Conservation (phyloP, 2,113 vertebrate species). For the Saiga tatarica region DNA sequence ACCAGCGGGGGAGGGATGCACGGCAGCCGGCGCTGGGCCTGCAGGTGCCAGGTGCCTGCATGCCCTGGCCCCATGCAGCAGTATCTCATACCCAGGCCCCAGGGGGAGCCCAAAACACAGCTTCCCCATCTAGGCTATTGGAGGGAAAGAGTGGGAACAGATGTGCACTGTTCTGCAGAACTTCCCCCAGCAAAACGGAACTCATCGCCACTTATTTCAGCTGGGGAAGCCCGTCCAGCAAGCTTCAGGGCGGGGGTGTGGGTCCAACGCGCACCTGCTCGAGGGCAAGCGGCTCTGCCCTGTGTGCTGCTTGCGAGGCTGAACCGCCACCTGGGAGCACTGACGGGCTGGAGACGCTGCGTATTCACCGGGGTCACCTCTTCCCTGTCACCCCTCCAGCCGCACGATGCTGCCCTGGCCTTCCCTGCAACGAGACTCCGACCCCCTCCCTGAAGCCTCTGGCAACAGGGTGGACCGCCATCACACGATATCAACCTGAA, state of each 20-base stretch:
- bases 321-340: rapidly evolving
- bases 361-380: rapidly evolving
- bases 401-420: no score
- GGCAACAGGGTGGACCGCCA: rapidly evolving
- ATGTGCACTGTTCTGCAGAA: background rate
- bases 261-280: background rate
- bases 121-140: rapidly evolving
- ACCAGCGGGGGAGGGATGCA: background rate
- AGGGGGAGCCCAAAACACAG: background rate
- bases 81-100: background rate
- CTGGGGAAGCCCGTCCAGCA: rapidly evolving
- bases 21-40: rapidly evolving
- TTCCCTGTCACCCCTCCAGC: rapidly evolving
- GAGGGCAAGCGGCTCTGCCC: background rate
- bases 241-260: rapidly evolving
- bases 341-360: rapidly evolving
- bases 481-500: no score
- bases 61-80: background rate
- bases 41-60: background rate
- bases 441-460: background rate
- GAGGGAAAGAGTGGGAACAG: no score
- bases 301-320: no score
- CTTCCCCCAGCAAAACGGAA: rapidly evolving
- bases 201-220: rapidly evolving
- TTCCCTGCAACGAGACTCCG: rapidly evolving